phyloP scores from a whole-genome alignment of 2,888 invertebrate genomes.

The Acleris holmiana region DNA sequence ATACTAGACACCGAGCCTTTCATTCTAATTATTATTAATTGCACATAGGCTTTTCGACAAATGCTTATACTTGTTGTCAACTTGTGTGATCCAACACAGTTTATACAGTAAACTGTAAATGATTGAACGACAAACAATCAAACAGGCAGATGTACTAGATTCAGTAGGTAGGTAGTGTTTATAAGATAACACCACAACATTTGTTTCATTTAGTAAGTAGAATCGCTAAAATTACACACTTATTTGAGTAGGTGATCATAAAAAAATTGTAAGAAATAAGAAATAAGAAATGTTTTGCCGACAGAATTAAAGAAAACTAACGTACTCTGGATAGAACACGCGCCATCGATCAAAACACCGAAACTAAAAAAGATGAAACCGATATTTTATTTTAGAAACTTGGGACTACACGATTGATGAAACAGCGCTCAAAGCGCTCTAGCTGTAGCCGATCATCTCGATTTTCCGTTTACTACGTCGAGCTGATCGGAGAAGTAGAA shows the following conservation, averaged over 20 bases:
- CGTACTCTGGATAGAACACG: neutral
- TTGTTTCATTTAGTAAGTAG: no score
- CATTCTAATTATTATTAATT: no score
- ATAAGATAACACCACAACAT: no score
- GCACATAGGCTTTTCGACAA: no score
- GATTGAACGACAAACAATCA: no score
- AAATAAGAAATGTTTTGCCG: neutral
- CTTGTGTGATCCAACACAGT: no score
- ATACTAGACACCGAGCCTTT: no score
- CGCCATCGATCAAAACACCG: neutral
- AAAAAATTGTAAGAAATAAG: neutral
- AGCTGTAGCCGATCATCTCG: constrained; percentile 44
- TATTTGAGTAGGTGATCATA: neutral
- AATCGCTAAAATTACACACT: no score
- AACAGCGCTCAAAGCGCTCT: constrained; percentile 30
- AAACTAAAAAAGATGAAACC: constrained; percentile 37
- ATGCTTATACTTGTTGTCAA: no score
- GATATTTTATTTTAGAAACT: constrained; percentile 25
- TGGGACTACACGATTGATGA: constrained; percentile 22
- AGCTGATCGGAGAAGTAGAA: constrained; percentile 68
- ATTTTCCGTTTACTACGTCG: constrained; percentile 55
- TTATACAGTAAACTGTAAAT: no score
- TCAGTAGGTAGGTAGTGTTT: no score
- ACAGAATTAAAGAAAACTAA: neutral
- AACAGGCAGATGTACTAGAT: no score